These are phyloP conservation scores for Pagrus major DNA, from an alignment of 2,113 vertebrate species.

Conservation along the genomic window DNA sequence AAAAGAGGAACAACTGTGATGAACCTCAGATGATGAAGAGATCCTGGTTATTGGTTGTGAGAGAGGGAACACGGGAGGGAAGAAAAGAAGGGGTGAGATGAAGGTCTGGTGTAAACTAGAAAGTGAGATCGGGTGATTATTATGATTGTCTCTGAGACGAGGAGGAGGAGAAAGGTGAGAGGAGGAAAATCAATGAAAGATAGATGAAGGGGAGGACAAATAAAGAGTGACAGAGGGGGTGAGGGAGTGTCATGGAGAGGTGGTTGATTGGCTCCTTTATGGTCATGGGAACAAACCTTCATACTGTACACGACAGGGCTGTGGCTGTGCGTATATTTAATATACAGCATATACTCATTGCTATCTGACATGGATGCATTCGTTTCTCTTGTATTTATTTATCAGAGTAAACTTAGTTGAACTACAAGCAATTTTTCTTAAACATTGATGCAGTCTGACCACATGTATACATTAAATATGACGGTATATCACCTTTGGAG, in stretches of 20 bases:
- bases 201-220: conserved; percentile 31
- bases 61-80: conserved; percentile 2
- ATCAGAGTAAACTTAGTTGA: neutral
- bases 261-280: conserved; percentile 10
- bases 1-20: neutral
- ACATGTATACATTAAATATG: too few species aligned
- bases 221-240: conserved; percentile 15
- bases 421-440: neutral
- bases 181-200: conserved; percentile 11
- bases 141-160: conserved; percentile 37
- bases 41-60: conserved; percentile 34
- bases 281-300: neutral
- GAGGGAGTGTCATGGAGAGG: conserved; percentile 5
- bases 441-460: neutral
- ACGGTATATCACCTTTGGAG: neutral
- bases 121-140: conserved; percentile 25
- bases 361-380: neutral
- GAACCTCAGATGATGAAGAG: conserved; percentile 37
- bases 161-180: conserved; percentile 29
- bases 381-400: neutral
- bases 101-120: conserved; percentile 1
- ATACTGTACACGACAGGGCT: neutral
- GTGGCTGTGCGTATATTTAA: neutral
- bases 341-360: too few species aligned
- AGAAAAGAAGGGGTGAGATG: neutral